Conservation (phyloP, 2,113 vertebrate species). For the Myiagra hebetior region DNA sequence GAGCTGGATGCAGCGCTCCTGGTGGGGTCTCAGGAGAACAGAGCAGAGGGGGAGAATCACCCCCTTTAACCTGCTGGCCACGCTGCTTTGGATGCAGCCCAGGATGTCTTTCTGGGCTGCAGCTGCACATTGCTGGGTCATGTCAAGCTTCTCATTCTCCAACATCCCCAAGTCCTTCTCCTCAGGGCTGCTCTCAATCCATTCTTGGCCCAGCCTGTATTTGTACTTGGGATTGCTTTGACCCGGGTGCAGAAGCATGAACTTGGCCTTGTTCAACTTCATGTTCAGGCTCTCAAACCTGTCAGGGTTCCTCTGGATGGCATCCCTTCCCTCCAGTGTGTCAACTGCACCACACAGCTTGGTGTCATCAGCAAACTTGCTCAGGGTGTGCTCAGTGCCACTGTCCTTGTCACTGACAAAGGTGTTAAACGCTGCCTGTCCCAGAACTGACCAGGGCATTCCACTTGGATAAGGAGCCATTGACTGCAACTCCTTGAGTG, state of each 20-base stretch:
- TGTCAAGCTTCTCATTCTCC: background rate
- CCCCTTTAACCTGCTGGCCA: background rate
- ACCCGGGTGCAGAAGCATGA: background rate
- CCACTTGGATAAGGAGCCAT: background rate
- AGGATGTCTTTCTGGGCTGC: background rate
- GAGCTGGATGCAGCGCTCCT: background rate
- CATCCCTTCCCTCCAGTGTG: background rate
- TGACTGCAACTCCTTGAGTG: background rate
- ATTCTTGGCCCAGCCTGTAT: background rate
- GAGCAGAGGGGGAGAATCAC: background rate
- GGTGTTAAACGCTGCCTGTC: accelerated
- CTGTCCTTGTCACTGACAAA: background rate
- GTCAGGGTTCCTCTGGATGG: background rate
- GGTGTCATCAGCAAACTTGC: background rate
- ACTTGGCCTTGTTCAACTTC: background rate
- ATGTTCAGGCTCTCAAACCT: background rate
- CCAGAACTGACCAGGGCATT: background rate
- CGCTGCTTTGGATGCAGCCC: background rate
- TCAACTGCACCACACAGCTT: background rate
- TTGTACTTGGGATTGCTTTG: background rate
- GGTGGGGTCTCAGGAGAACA: background rate
- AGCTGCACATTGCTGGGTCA: background rate
- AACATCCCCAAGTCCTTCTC: background rate
- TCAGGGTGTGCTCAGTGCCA: background rate
- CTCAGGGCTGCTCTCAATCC: background rate